Percentiles rank a stretch among this genome's conserved stretches.
Conservation (phyloP, 2,797 vertebrate species). For the Balearica regulorum region DNA sequence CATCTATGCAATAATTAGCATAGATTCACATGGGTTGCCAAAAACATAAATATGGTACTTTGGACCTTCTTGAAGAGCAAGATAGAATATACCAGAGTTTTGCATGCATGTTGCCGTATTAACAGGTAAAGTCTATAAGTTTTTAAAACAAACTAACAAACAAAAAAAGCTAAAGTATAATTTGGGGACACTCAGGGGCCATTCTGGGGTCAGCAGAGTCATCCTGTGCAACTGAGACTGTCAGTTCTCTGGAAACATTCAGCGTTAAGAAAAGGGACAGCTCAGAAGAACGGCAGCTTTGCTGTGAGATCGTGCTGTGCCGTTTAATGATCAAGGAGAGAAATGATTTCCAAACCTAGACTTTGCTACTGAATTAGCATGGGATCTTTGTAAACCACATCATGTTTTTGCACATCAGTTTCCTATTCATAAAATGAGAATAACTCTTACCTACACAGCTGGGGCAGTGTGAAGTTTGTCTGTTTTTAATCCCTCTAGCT, state of each 20-base stretch:
- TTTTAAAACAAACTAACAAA: not conserved
- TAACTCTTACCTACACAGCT: not conserved
- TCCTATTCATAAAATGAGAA: not conserved
- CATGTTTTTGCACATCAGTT: not conserved
- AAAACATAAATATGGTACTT: not conserved
- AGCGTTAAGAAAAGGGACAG: not conserved
- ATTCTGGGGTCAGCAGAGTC: not conserved
- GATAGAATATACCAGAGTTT: not conserved
- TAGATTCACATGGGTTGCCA: not conserved
- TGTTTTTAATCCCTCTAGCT: not conserved
- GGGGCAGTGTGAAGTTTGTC: not conserved
- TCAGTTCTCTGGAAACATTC: not conserved
- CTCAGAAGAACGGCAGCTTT: not conserved
- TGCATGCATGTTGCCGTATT: not conserved
- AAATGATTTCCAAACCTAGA: not conserved
- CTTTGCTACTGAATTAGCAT: not conserved
- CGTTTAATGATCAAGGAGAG: not conserved
- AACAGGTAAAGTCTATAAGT: not conserved
- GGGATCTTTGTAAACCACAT: not conserved
- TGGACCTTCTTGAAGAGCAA: not conserved
- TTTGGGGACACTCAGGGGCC: accelerated
- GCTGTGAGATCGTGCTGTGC: not conserved
- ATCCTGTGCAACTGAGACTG: not conserved
- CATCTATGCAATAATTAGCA: not conserved
- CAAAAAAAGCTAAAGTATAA: not conserved